A percentile compares a stretch with the other conserved stretches of the same genome.
phyloP scores from a whole-genome alignment of 53 echinoderm and acorn worm genomes.

The Echinometra lucunter region DNA sequence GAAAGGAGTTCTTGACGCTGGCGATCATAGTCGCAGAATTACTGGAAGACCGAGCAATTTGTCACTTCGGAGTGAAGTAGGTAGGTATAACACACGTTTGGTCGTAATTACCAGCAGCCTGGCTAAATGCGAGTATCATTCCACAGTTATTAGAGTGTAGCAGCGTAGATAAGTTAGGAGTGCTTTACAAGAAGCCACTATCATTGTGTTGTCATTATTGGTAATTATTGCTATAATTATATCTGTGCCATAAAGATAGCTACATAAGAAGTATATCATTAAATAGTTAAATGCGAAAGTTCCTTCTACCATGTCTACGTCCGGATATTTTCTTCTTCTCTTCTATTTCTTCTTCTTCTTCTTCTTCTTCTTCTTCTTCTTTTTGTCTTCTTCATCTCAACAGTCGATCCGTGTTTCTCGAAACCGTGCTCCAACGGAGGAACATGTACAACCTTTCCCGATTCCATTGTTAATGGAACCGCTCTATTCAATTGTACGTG shows the following conservation, averaged over 20 bases:
- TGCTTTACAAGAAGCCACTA: not conserved
- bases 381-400: not conserved
- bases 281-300: not conserved
- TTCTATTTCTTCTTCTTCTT: not conserved
- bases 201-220: not conserved
- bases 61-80: no score
- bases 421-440: not conserved
- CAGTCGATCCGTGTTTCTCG: not conserved
- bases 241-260: not conserved
- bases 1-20: no score
- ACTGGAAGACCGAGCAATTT: no score
- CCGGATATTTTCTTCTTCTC: not conserved
- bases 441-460: not conserved
- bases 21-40: no score
- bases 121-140: not conserved
- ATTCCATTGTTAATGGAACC: not conserved
- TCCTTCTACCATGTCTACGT: not conserved
- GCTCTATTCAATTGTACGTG: not conserved
- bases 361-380: not conserved
- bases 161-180: not conserved
- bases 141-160: not conserved
- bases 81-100: not conserved
- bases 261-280: not conserved
- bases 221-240: not conserved
- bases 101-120: not conserved